A percentile compares a stretch with the other conserved stretches of the same genome.
phyloP scores from a whole-genome alignment of 2,888 invertebrate genomes.

The Eupithecia subumbrata region DNA sequence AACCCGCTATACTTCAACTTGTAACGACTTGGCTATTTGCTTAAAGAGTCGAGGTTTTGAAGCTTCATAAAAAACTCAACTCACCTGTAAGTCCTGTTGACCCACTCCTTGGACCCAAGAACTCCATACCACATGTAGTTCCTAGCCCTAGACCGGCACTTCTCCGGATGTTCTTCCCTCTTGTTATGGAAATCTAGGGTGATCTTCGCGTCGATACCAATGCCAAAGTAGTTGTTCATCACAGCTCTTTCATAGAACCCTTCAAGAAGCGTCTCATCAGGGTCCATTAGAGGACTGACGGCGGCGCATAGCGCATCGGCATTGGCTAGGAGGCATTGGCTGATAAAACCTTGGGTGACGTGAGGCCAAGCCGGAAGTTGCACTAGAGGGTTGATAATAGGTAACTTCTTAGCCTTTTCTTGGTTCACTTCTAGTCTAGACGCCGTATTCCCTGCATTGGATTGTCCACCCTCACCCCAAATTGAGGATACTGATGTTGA shows the following conservation, averaged over 20 bases:
- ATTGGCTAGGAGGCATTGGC: slow-evolving; percentile 97
- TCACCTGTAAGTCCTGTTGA: slow-evolving; percentile 94
- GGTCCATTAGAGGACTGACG: slow-evolving; percentile 97
- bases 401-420: slow-evolving; percentile 88
- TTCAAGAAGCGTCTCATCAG: slow-evolving; percentile 93
- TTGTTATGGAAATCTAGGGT: slow-evolving; percentile 98
- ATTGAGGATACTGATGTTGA: slow-evolving; percentile 82
- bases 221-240: slow-evolving; percentile 99
- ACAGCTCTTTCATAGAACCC: slow-evolving; percentile 97
- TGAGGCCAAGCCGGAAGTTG: slow-evolving; percentile 94
- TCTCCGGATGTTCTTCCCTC: slow-evolving; percentile 98
- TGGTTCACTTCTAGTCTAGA: slow-evolving; percentile 76
- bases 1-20: not conserved
- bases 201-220: slow-evolving; percentile 99
- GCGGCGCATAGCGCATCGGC: slow-evolving; percentile 98
- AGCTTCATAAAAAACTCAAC: not conserved
- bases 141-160: slow-evolving; percentile 95
- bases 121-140: slow-evolving; percentile 98
- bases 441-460: slow-evolving; percentile 54
- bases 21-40: not conserved
- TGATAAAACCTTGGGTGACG: slow-evolving; percentile 93
- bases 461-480: slow-evolving; percentile 75
- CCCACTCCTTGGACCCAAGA: slow-evolving; percentile 90
- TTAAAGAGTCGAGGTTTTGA: not conserved
- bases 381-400: slow-evolving; percentile 95